These are phyloP conservation scores for Ceratitis capitata DNA, from an alignment of 1,140 invertebrate species.

Conservation along the genomic window DNA sequence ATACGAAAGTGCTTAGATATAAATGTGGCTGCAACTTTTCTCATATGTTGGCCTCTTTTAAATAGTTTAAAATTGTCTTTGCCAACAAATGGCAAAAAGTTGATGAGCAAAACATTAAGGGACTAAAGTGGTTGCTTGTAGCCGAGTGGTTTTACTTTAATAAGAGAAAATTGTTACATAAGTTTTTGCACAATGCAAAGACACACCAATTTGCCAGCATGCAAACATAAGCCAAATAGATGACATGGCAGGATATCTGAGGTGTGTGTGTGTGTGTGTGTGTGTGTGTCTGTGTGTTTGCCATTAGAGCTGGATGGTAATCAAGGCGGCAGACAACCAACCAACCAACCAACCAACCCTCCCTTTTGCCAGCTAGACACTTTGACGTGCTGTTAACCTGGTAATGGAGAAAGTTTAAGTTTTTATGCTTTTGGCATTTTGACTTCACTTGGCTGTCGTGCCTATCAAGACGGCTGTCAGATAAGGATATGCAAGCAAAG, in stretches of 20 bases:
- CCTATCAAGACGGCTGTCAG: neutral
- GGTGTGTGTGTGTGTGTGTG: too few relatives aligned
- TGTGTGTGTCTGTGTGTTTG: too few relatives aligned
- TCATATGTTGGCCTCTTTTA: constrained; percentile 9
- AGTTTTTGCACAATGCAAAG: neutral
- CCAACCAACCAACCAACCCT: neutral
- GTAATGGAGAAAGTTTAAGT: constrained; percentile 38
- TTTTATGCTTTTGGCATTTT: constrained; percentile 27
- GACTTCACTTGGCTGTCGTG: constrained; percentile 4
- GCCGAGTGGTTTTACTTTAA: constrained; percentile 22
- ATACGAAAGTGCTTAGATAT: neutral
- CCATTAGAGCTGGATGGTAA: too few relatives aligned
- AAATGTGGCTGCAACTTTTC: neutral
- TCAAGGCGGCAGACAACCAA: neutral
- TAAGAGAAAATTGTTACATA: constrained; percentile 25
- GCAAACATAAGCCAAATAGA: neutral
- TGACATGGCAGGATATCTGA: constrained; percentile 1
- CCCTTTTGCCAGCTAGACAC: neutral
- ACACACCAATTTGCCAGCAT: constrained; percentile 15
- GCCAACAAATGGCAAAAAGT: constrained; percentile 7
- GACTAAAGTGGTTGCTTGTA: constrained; percentile 9
- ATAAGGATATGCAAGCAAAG: neutral
- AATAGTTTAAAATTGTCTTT: constrained; percentile 22
- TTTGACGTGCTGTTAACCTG: constrained; percentile 11
- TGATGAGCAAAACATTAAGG: neutral